These are phyloP conservation scores for Phylloscopus whistleri DNA, from an alignment of 2,113 vertebrate genomes.

Conservation along the genomic window DNA sequence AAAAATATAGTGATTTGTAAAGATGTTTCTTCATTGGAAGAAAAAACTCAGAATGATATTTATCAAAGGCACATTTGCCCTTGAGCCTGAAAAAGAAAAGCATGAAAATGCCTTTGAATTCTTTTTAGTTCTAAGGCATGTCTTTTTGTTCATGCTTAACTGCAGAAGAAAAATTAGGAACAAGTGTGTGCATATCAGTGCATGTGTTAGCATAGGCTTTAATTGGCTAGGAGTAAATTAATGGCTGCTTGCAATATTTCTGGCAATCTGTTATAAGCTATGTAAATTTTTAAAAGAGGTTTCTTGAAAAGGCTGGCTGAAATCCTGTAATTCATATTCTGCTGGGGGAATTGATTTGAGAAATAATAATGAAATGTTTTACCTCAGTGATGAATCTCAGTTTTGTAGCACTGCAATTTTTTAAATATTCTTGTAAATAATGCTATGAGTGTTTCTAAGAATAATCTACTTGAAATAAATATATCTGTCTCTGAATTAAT, in stretches of 20 bases:
- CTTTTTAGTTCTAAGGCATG: constrained; percentile 40
- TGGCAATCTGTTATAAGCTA: constrained; percentile 72
- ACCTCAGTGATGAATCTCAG: constrained; percentile 62
- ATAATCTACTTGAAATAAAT: constrained; percentile 61
- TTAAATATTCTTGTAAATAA: constrained; percentile 64
- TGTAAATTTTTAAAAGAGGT: constrained; percentile 75
- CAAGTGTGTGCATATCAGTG: constrained; percentile 63
- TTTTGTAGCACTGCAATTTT: constrained; percentile 55
- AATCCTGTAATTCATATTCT: constrained; percentile 73
- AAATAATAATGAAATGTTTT: constrained; percentile 74
- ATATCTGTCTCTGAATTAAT: constrained; percentile 40
- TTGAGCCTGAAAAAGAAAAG: constrained; percentile 6
- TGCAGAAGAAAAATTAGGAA: constrained; percentile 69
- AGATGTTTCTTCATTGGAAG: neutral
- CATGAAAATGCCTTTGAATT: constrained; percentile 24
- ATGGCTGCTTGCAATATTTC: constrained; percentile 72
- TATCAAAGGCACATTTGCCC: constrained; percentile 36
- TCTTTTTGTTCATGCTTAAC: constrained; percentile 57
- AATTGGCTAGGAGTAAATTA: constrained; percentile 74
- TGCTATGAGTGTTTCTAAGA: constrained; percentile 55
- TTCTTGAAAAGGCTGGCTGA: constrained; percentile 72
- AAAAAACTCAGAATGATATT: neutral
- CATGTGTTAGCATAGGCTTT: constrained; percentile 69
- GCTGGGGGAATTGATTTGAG: constrained; percentile 66
- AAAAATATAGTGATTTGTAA: neutral